Evolutionary conservation across 2,888 invertebrate genomes (phyloP), one percentile per base, ranked within the genome.

Genomic region (Apamea crenata): DNA sequence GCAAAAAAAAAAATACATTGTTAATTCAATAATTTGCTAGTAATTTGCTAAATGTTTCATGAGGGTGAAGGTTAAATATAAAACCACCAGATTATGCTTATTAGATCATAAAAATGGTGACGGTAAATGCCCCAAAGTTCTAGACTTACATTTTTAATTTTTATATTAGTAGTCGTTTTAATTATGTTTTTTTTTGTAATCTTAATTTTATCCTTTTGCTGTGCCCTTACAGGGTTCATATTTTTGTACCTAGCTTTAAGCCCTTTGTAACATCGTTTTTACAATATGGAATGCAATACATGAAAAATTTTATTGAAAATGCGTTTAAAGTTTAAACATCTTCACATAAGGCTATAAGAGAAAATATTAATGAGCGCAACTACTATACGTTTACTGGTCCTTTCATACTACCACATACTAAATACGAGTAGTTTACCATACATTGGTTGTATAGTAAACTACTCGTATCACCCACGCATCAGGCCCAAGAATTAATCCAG

Each of bases 401-500:
- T 21, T 82, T 56, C 36, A 32, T 76, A 53, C 25, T 21, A 25
- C 21, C 72, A 14, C 8, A 47, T 67, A 56, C 4, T 66, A 59
- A 47, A 66, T 47, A n/a, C n/a, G n/a, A n/a, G n/a, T n/a, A 36
- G 74, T 53, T 76, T 61, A 80, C 61, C 65, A 59, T 65, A 72
- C 29, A 68, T n/a, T n/a, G n/a, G n/a, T n/a, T n/a, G n/a, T n/a
- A n/a, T n/a, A n/a, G n/a, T n/a, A n/a, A n/a, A n/a, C n/a, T n/a
- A n/a, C n/a, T n/a, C n/a, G n/a, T n/a, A n/a, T n/a, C n/a, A 50
- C 72, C 36, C 78, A 72, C 72, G 67, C 59, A 73, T 84, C 80
- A 79, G 36, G 70, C 59, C 50, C 56, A 80, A 77, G 47, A 69
- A 78, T 85, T 89, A 89, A 89, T 89, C 89, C 79, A 68, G 66